Conservation (phyloP, 2,888 invertebrate genomes). For the Hyles lineata region DNA sequence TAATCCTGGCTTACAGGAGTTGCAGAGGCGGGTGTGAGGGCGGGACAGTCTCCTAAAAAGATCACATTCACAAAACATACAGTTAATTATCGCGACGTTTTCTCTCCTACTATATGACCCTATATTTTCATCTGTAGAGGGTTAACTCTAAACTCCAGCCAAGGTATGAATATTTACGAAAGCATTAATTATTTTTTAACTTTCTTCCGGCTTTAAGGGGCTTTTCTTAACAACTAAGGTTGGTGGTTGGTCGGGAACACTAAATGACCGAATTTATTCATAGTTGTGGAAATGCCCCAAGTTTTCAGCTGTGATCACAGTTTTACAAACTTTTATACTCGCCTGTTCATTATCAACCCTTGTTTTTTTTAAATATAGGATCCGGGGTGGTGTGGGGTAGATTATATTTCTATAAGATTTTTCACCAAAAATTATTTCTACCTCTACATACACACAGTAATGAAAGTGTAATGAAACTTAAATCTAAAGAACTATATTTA, state of each 20-base stretch:
- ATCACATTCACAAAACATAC: no score
- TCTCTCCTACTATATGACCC: conserved; percentile 34
- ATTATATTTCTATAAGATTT: no score
- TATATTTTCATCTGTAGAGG: conserved; percentile 57
- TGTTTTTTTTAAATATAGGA: conserved; percentile 22
- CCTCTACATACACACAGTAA: no score
- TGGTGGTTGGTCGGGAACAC: conserved; percentile 52
- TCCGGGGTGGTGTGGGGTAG: not conserved
- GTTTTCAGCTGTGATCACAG: conserved; percentile 26
- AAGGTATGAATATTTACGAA: conserved; percentile 86
- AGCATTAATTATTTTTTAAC: conserved; percentile 86
- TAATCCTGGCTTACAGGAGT: no score
- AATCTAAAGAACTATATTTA: no score
- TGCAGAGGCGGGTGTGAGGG: no score
- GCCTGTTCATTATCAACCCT: conserved; percentile 24
- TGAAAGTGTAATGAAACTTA: no score
- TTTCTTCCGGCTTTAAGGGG: conserved; percentile 79
- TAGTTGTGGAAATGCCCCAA: conserved; percentile 41
- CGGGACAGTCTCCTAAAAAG: no score
- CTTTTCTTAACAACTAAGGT: conserved; percentile 71
- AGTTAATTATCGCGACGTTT: conserved; percentile 21
- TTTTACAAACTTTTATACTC: conserved; percentile 20
- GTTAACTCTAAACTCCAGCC: conserved; percentile 80
- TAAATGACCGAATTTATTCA: conserved; percentile 62
- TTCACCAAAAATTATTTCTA: no score